Evolutionary conservation across 2,113 vertebrate species (phyloP).

Genomic region (Callaeas wilsoni): DNA sequence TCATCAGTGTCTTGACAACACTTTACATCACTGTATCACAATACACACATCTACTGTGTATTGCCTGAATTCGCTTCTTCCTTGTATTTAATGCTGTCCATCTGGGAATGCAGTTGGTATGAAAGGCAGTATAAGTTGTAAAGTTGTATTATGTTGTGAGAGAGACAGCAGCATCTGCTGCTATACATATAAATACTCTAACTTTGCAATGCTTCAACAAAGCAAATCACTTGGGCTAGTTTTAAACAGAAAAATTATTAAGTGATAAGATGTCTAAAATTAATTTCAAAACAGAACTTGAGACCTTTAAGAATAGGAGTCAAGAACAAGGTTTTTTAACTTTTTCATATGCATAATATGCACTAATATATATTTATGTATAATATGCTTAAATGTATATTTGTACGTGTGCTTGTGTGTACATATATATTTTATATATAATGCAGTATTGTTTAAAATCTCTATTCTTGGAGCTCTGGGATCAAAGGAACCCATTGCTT

Average conservation of each 20-base stretch:
- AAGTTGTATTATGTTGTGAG: background rate
- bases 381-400: background rate
- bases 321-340: background rate
- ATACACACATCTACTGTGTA: background rate
- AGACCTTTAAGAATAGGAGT: background rate
- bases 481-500: background rate
- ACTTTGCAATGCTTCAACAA: background rate
- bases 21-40: background rate
- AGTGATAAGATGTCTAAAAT: background rate
- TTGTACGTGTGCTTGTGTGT: background rate
- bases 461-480: background rate
- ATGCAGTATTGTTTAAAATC: background rate
- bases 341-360: background rate
- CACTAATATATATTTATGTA: background rate
- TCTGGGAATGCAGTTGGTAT: slow-evolving; percentile 1
- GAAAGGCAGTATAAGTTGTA: slow-evolving; percentile 19
- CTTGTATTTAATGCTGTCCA: background rate
- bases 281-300: background rate
- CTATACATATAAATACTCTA: background rate
- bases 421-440: background rate
- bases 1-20: slow-evolving; percentile 10
- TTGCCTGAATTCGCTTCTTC: background rate
- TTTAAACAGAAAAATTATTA: background rate
- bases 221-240: background rate
- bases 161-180: background rate